Evolutionary conservation across 2,797 vertebrate species (phyloP).

Genomic region (Centropyge bicolor): DNA sequence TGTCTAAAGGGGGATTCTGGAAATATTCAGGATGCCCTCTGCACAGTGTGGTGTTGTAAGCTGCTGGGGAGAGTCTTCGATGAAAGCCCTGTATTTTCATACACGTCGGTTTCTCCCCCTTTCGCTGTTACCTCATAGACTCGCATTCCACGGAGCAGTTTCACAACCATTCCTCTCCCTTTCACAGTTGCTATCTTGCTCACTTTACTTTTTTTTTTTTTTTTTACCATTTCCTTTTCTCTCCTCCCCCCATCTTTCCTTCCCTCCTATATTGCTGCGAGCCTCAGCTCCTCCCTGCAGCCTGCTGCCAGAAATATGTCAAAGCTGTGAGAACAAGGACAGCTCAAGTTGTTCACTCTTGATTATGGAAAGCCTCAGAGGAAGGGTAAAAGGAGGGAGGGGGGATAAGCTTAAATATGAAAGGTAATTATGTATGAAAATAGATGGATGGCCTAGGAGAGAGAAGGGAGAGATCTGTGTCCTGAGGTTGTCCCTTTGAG

Average conservation of each 20-base stretch:
- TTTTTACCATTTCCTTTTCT: conserved; percentile 41
- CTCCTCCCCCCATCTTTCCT: conserved; percentile 28
- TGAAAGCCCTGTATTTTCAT: conserved; percentile 18
- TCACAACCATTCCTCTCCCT: conserved; percentile 20
- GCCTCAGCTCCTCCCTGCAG: conserved; percentile 30
- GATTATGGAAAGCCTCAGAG: conserved; percentile 30
- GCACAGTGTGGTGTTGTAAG: not conserved
- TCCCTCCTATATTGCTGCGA: conserved; percentile 19
- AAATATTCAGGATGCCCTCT: not conserved
- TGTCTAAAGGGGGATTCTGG: not conserved
- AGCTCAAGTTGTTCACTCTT: conserved; percentile 43
- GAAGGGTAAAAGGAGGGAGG: not conserved
- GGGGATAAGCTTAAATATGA: conserved; percentile 8
- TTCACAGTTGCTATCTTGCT: not conserved
- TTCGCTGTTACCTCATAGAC: conserved; percentile 24
- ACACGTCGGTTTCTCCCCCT: conserved; percentile 3
- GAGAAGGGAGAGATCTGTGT: conserved; percentile 25
- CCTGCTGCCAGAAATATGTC: conserved; percentile 68
- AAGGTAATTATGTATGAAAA: conserved; percentile 19
- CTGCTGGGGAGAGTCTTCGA: not conserved
- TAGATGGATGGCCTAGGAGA: not conserved
- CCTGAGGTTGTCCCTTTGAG: conserved; percentile 34
- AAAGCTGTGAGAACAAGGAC: conserved; percentile 58
- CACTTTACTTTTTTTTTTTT: conserved; percentile 19
- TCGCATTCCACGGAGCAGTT: conserved; percentile 34